Evolutionary conservation across 2,113 vertebrate genomes (phyloP), one percentile per base, ranked within the genome.

Genomic region (Lates calcarifer): DNA sequence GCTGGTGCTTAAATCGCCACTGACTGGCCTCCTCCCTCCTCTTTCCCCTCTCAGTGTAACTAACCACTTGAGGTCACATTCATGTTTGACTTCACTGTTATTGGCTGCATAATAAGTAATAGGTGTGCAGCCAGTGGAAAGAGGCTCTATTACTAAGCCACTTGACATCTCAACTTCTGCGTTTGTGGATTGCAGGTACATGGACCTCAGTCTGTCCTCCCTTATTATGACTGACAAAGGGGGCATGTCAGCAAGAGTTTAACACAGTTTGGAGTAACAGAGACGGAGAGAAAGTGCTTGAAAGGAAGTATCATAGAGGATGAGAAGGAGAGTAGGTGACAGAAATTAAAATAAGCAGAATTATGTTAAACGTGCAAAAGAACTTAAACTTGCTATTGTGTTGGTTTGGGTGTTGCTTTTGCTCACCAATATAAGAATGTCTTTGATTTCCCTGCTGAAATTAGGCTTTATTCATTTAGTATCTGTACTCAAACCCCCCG

Each of bases 21-120:
- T 28, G 31, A 63, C 26, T 60, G 1, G 0, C 31, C 43, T 24
- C 31, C 65, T 56, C 58, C 29, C 53, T 70, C 35, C 8, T 57
- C 61, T n/a, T 15, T 58, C 35, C 26, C 20, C 8, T 39, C 51
- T 60, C 13, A n/a, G 18, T 77, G 69, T 49, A 53, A 15, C 41
- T 28, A n/a, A 11, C 64, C 1, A 15, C 62, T 53, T 43, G 17
- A 35, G 76, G 58, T 83, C 71, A 77, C 71, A 66, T 66, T 85
- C 22, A 56, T 72, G 31, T 86, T 75, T 68, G 33, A 81, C 41
- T 81, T 70, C 63, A 65, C 58, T 85, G 57, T 77, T 71, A 35
- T 67, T 79, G 65, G 37, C 53, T 77, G 61, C 13, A 78, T 78
- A 69, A 60, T 81, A 18, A 67, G 33, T 71, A 60, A 67, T 66